Base-by-base conservation (phyloP, 2,888 invertebrate species). In the Herminia tarsipennalis region DNA sequence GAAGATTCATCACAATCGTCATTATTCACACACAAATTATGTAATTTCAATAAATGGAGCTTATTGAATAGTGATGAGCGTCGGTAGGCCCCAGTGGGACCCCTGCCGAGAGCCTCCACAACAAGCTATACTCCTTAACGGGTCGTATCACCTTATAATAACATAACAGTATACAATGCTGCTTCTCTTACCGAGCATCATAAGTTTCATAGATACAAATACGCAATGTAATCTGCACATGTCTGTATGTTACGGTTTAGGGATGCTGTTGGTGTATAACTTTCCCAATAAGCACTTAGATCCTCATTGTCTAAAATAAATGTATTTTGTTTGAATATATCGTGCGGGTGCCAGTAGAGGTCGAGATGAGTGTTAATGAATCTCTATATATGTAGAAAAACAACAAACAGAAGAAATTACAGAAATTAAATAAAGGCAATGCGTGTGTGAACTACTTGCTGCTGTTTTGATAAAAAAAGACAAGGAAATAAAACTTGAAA, bases 21-120 rank as follows among this genome's bases (percentile, higher is more conserved):
- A 91, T 91, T 87, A 91, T 91, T 91, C 91, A 91, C 91, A 90
- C 87, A 91, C 90, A 89, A 90, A 91, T 91, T 91, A 90, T 89
- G 87, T 91, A 90, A 91, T 90, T 91, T 90, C 90, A 90, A 91
- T 90, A 90, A 91, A 91, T 89, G 88, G 82, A 84, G 81, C 88
- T 87, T 91, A 90, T 91, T 90, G 90, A 90, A 91, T 90, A 89
- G 90, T 83, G 89, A 89, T 91, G 91, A 90, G 86, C 86, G 89
- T 84, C 85, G 83, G 88, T 88, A 88, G 88, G 88, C 87, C 76
- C 72, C 71, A 54, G 69, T 54, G 71, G 84, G 68, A 81, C 84
- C 84, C 90, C 90, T 76, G 86, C 67, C 47, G 89, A 30, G 87
- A 58, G 41, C 70, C 71, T 58, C 58, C 62, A 72, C 56, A 34